These are phyloP conservation scores for Emydocephalus ijimae DNA, from an alignment of 2,113 vertebrate genomes.

Conservation along the genomic window DNA sequence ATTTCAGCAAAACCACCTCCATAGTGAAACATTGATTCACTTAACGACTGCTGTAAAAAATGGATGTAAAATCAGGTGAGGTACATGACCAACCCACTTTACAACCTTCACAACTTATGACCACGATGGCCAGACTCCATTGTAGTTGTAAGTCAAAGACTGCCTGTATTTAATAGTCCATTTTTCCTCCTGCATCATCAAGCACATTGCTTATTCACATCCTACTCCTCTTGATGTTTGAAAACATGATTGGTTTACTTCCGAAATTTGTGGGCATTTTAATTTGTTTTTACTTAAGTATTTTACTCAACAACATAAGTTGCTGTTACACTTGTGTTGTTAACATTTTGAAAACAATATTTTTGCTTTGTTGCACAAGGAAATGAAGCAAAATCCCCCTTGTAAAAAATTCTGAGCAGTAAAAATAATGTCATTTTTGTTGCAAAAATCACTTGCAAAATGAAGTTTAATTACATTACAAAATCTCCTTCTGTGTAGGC, in stretches of 20 bases:
- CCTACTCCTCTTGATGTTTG: background rate
- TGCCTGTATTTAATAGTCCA: background rate
- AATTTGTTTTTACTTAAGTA: background rate
- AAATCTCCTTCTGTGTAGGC: conserved; percentile 14
- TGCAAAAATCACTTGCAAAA: conserved; percentile 21
- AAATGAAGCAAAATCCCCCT: conserved; percentile 35
- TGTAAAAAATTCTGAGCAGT: conserved; percentile 11
- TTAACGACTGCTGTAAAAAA: background rate
- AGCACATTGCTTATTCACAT: background rate
- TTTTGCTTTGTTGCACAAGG: conserved; percentile 45
- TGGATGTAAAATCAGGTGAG: background rate
- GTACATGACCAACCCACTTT: background rate
- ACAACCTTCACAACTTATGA: background rate
- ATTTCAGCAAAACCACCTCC: background rate
- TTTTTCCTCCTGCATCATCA: background rate
- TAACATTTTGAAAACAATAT: conserved; percentile 51
- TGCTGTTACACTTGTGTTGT: conserved; percentile 32
- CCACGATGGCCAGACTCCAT: background rate
- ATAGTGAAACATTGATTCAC: background rate
- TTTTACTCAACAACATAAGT: background rate
- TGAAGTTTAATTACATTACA: conserved; percentile 23
- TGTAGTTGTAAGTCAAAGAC: background rate
- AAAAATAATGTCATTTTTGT: conserved; percentile 13
- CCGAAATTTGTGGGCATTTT: background rate
- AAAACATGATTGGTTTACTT: background rate